Evolutionary conservation across 2,797 vertebrate species (phyloP).

Genomic region (Anguilla anguilla): DNA sequence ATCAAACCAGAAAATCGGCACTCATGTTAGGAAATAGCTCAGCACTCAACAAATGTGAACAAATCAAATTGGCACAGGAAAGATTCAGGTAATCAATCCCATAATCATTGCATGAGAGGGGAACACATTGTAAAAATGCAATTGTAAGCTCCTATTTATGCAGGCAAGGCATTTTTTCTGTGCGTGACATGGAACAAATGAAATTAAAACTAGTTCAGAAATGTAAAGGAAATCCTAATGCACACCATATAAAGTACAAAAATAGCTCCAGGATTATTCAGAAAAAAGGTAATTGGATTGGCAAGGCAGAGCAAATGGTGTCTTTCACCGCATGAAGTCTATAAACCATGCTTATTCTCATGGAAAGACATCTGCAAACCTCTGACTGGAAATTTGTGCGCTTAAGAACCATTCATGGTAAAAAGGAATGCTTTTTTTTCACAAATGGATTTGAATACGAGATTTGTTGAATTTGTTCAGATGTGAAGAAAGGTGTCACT

Average conservation of each 20-base stretch:
- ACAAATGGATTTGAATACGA: slow-evolving; percentile 7
- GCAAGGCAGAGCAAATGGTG: slow-evolving; percentile 48
- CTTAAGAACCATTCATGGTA: slow-evolving; percentile 17
- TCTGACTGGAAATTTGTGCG: slow-evolving; percentile 18
- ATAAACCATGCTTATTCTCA: slow-evolving; percentile 53
- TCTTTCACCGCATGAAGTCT: slow-evolving; percentile 45
- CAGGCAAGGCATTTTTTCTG: slow-evolving; percentile 57
- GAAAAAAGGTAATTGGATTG: slow-evolving; percentile 51
- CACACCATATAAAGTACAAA: slow-evolving; percentile 42
- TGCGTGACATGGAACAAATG: slow-evolving; percentile 41
- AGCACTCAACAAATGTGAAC: slow-evolving; percentile 75
- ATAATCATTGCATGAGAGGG: slow-evolving; percentile 66
- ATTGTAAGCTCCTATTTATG: slow-evolving; percentile 41
- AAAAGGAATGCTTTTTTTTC: slow-evolving; percentile 24
- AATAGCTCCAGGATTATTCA: slow-evolving; percentile 55
- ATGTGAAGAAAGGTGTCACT: slow-evolving; percentile 22
- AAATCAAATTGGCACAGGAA: slow-evolving; percentile 78
- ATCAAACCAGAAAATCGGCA: slow-evolving; percentile 44
- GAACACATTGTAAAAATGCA: slow-evolving; percentile 63
- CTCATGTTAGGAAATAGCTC: slow-evolving; percentile 68
- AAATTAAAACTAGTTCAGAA: slow-evolving; percentile 39
- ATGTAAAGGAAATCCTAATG: slow-evolving; percentile 38
- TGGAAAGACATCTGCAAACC: slow-evolving; percentile 43
- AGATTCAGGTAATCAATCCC: slow-evolving; percentile 72
- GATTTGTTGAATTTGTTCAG: slow-evolving; percentile 17